phyloP scores from a whole-genome alignment of 2,797 vertebrate species.

The Myripristis murdjan region DNA sequence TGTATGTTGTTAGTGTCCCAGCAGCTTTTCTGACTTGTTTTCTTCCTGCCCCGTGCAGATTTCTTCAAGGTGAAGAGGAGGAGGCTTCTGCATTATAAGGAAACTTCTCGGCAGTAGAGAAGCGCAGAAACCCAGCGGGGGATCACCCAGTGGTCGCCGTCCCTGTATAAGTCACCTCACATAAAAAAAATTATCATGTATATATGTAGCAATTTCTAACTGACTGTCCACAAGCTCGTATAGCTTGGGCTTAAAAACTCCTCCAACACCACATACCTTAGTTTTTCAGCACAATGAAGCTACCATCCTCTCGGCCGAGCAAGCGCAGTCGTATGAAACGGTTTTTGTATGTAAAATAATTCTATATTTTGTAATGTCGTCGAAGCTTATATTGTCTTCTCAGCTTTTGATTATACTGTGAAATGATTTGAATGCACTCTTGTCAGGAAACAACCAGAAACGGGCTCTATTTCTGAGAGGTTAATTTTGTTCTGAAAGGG shows the following conservation, averaged over 20 bases:
- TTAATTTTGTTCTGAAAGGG: constrained; percentile 26
- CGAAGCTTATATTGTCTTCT: constrained; percentile 3
- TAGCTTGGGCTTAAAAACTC: constrained; percentile 56
- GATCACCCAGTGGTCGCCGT: constrained; percentile 39
- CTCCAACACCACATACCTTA: constrained; percentile 49
- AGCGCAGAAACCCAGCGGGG: constrained; percentile 19
- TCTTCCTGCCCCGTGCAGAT: constrained; percentile 65
- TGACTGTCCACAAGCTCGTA: constrained; percentile 64
- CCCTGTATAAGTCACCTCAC: constrained; percentile 50
- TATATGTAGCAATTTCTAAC: constrained; percentile 74
- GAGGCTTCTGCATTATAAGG: constrained; percentile 76
- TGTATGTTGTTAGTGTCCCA: no score
- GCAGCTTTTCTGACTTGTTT: no score
- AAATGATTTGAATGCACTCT: constrained; percentile 80
- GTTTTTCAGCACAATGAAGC: constrained; percentile 72
- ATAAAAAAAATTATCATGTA: constrained; percentile 57
- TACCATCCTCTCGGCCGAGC: constrained; percentile 48
- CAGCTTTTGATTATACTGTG: constrained; percentile 80
- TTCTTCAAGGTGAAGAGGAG: constrained; percentile 86
- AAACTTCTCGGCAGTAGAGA: constrained; percentile 71
- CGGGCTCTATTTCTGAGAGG: constrained; percentile 33
- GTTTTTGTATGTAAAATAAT: constrained; percentile 60
- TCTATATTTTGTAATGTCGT: constrained; percentile 50
- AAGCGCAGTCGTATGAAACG: constrained; percentile 42
- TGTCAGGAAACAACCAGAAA: constrained; percentile 54